Evolutionary conservation across 2,888 invertebrate species (phyloP).

Genomic region (Prionchulus punctatus): DNA sequence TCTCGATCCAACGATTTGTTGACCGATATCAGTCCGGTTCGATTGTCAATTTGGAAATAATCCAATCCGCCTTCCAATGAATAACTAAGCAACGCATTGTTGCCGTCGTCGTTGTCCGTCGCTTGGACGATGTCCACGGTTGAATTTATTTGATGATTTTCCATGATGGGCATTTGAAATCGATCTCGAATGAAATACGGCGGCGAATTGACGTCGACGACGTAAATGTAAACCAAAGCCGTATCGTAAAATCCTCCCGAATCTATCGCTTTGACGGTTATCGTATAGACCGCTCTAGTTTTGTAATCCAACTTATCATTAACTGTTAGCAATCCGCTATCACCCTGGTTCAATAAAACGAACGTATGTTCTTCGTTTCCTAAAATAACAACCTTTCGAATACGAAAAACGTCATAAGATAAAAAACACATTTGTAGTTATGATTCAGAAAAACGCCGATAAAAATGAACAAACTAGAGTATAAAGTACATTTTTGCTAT

Average conservation of each 20-base stretch:
- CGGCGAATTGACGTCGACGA: constrained; percentile 36
- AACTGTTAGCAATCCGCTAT: constrained; percentile 9
- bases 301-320: constrained; percentile 8
- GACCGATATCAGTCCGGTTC: constrained; percentile 80
- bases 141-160: constrained; percentile 68
- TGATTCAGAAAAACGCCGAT: no score
- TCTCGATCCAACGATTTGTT: constrained; percentile 71
- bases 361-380: constrained; percentile 5
- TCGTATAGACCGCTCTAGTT: constrained; percentile 19
- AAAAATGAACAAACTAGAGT: no score
- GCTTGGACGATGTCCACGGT: constrained; percentile 71
- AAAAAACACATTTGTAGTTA: background rate
- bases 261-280: constrained; percentile 64
- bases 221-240: constrained; percentile 72
- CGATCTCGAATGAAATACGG: constrained; percentile 23
- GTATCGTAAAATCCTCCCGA: constrained; percentile 71
- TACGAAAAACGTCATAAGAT: background rate
- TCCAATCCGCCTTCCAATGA: constrained; percentile 32
- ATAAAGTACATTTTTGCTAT: no score
- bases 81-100: constrained; percentile 56
- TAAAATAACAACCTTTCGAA: background rate
- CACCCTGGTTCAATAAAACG: background rate
- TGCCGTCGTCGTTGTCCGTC: constrained; percentile 78
- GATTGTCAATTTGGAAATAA: constrained; percentile 69
- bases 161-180: constrained; percentile 43